A percentile compares a stretch with the other conserved stretches of the same genome.
phyloP scores from a whole-genome alignment of 2,113 vertebrate species.

The Actinemys pallida region DNA sequence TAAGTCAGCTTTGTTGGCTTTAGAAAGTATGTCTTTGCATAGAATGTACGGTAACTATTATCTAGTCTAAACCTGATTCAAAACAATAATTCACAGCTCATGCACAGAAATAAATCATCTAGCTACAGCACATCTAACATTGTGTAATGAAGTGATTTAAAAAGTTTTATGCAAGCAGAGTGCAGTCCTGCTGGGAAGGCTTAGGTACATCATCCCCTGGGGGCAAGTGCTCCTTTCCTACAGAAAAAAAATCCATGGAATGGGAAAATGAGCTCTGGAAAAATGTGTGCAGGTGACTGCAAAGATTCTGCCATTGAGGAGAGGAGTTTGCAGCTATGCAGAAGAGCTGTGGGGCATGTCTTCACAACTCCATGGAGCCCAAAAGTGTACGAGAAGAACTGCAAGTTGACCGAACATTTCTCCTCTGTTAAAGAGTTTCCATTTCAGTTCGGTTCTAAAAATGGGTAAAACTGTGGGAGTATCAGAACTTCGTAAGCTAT shows the following conservation, averaged over 20 bases:
- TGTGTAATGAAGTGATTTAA: neutral
- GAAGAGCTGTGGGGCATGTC: neutral
- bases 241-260: neutral
- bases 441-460: neutral
- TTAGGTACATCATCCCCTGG: neutral
- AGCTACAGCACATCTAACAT: neutral
- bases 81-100: neutral
- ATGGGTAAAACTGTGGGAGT: neutral
- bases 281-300: neutral
- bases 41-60: neutral
- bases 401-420: rapidly evolving
- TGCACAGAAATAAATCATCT: slow-evolving; percentile 8
- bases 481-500: neutral
- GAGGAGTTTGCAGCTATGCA: neutral
- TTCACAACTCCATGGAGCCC: neutral
- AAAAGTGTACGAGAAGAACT: neutral
- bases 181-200: neutral
- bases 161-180: neutral
- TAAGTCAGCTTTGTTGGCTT: neutral
- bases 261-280: neutral
- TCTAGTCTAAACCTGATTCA: slow-evolving; percentile 32
- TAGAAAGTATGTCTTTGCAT: slow-evolving; percentile 1
- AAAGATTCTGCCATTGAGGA: neutral
- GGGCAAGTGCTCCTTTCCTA: neutral
- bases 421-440: neutral